Evolutionary conservation across 2,113 vertebrate species (phyloP).

Genomic region (Alethe diademata): DNA sequence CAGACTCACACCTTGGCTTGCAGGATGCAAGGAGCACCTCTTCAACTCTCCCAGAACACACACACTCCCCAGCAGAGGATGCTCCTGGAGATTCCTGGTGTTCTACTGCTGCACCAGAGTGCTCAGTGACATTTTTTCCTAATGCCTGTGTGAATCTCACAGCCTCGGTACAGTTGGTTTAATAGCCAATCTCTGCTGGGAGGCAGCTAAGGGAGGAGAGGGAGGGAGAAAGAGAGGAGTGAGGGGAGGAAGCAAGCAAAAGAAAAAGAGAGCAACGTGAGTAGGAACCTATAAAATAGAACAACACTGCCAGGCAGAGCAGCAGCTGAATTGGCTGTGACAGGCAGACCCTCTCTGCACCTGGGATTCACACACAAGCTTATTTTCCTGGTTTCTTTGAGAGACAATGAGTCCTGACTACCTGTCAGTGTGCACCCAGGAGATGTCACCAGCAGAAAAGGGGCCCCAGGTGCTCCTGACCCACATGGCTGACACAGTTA

Average conservation of each 20-base stretch:
- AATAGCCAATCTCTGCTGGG: not conserved
- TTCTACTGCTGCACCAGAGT: not conserved
- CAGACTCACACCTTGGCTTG: not conserved
- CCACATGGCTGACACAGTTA: not conserved
- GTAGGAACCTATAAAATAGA: not conserved
- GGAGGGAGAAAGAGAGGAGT: not conserved
- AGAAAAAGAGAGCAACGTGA: not conserved
- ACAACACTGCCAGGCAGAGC: not conserved
- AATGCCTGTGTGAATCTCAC: not conserved
- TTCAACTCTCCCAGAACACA: not conserved
- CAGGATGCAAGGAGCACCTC: not conserved
- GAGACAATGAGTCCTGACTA: constrained; percentile 57
- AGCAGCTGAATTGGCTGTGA: constrained; percentile 30
- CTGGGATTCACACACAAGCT: constrained; percentile 45
- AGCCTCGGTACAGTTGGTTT: not conserved
- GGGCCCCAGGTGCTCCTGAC: constrained; percentile 31
- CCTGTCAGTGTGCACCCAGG: not conserved
- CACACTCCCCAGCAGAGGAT: fast-evolving
- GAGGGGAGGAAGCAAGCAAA: not conserved
- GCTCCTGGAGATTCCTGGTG: not conserved
- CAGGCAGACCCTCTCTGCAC: constrained; percentile 37
- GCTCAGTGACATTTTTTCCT: not conserved
- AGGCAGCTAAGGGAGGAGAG: not conserved
- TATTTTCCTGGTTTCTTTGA: constrained; percentile 27
- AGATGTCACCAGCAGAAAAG: constrained; percentile 9